Evolutionary conservation across 2,888 invertebrate species (phyloP).

Genomic region (Boloria euphrosyne): DNA sequence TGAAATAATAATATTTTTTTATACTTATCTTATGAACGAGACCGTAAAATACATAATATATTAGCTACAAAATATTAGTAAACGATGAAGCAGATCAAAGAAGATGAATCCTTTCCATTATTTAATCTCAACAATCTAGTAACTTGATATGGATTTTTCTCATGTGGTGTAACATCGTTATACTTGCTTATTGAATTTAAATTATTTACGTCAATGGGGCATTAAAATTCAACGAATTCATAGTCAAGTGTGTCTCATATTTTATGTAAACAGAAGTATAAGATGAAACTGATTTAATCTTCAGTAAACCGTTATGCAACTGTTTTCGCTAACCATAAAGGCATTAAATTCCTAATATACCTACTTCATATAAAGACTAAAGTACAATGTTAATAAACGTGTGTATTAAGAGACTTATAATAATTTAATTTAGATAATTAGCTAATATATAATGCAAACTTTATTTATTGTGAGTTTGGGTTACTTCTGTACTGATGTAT

Average conservation of each 20-base stretch:
- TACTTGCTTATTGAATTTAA: constrained; percentile 60
- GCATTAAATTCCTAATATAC: too few relatives aligned
- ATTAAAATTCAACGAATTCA: constrained; percentile 52
- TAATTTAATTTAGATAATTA: too few relatives aligned
- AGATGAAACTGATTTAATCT: constrained; percentile 14
- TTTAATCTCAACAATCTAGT: too few relatives aligned
- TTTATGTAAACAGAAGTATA: constrained; percentile 21
- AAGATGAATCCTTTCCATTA: constrained; percentile 52
- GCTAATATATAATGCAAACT: too few relatives aligned
- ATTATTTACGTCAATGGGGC: constrained; percentile 61
- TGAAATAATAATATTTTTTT: background rate
- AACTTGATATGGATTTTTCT: too few relatives aligned
- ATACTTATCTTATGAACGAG: background rate
- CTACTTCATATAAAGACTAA: background rate
- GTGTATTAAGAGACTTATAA: too few relatives aligned
- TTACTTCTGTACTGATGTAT: too few relatives aligned
- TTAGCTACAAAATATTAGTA: too few relatives aligned
- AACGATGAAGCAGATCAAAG: constrained; percentile 58
- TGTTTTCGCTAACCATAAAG: background rate
- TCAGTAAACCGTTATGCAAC: constrained; percentile 20
- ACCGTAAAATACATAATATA: constrained; percentile 36
- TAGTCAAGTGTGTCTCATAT: constrained; percentile 33
- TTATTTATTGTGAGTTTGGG: too few relatives aligned
- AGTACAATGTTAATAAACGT: too few relatives aligned
- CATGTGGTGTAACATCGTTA: constrained; percentile 54